Base-by-base conservation (phyloP, 2,797 vertebrate genomes). In the Cyclopterus lumpus region DNA sequence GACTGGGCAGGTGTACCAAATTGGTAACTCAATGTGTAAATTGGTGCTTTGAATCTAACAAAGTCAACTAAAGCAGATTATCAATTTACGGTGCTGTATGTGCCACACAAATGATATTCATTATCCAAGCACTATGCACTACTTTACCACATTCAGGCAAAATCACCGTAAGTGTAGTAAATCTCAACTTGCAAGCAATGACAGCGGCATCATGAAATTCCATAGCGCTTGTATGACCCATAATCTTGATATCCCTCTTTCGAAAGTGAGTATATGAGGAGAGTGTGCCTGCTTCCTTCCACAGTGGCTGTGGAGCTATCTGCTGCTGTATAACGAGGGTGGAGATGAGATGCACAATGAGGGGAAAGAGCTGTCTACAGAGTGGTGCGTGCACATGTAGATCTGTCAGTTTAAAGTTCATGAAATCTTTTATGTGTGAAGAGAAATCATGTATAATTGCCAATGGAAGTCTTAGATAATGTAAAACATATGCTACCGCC, bases 341-440 rank as follows among this genome's bases (percentile, higher is more conserved):
- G 51, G 44, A 78, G 81, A 89, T 57, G 81, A 86, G 65, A 82
- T 81, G 26, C 16, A 26, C 55, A 64, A 71, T n/a, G 55, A 84
- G 38, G 73, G 71, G 75, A 69, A 67, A 61, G 44, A 87, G 82
- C 67, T 83, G 81, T 73, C 71, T 71, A 65, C 75, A 54, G 24
- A 77, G 82, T 53, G 44, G 63, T 75, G 42, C 8, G 77, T 70
- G 69, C 81, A 81, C 55, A 66, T 48, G 72, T 84, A 73, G 34
- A 83, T 77, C n/a, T 88, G 82, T 51, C 32, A 71, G 58, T 84
- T 80, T 40, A 73, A 70, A 86, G 84, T 80, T 78, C 24, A 46
- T n/a, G 24, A 46, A 24, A 76, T 79, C 3, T 49, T 78, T 34
- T 34, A 6, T 53, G 30, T 63, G 3, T 20, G 18, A 55, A 26